Evolutionary conservation across 2,888 invertebrate genomes (phyloP).

Genomic region (Clusia tigrina): DNA sequence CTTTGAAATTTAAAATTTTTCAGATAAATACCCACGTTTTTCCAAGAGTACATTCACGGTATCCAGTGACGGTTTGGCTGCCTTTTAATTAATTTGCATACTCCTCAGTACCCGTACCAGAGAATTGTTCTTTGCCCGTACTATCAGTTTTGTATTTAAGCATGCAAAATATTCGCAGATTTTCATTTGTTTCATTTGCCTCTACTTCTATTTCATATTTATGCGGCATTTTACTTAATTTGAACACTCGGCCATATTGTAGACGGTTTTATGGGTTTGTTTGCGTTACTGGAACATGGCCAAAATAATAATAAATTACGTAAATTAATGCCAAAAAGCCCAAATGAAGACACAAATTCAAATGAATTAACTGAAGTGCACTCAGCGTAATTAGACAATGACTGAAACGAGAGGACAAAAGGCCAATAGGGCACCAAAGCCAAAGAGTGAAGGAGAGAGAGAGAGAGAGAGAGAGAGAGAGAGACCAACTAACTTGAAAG

Average conservation of each 20-base stretch:
- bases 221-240: neutral
- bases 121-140: no score
- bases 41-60: no score
- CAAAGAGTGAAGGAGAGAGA: neutral
- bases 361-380: slow-evolving; percentile 3
- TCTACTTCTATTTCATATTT: neutral
- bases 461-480: neutral
- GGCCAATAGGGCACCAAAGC: no score
- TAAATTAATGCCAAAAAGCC: slow-evolving; percentile 17
- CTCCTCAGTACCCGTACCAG: no score
- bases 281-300: slow-evolving; percentile 20
- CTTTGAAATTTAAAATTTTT: no score
- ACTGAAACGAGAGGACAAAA: neutral
- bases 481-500: neutral
- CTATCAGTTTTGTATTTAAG: no score
- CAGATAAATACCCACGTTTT: no score
- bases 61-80: no score
- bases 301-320: slow-evolving; percentile 14
- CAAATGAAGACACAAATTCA: neutral
- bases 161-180: no score
- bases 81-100: no score
- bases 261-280: slow-evolving; percentile 24
- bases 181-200: neutral
- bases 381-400: neutral
- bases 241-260: slow-evolving; percentile 13